Conservation (phyloP, 2,888 invertebrate genomes). For the Pediacus dermestoides region DNA sequence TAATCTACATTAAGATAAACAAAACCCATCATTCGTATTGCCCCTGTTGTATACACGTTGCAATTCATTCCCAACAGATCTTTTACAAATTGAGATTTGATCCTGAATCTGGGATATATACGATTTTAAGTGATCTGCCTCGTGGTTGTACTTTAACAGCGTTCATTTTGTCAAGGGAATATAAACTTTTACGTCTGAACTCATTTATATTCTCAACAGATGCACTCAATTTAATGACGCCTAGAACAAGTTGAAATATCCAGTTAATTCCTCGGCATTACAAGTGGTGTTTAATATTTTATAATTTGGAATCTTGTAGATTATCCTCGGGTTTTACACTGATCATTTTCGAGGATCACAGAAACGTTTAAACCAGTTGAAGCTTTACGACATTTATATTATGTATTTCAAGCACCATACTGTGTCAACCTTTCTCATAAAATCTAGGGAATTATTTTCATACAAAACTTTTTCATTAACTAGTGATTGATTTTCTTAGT, state of each 20-base stretch:
- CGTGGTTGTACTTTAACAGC: constrained; percentile 10
- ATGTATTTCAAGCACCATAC: too few relatives aligned
- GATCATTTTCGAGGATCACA: too few relatives aligned
- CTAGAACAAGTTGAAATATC: constrained; percentile 4
- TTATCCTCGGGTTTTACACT: too few relatives aligned
- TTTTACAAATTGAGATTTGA: constrained; percentile 11
- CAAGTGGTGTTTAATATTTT: too few relatives aligned
- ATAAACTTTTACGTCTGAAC: constrained; percentile 2
- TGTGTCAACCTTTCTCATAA: too few relatives aligned
- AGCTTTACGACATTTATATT: too few relatives aligned
- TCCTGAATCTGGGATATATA: constrained; percentile 7
- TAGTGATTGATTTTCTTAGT: too few relatives aligned
- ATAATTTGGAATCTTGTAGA: too few relatives aligned
- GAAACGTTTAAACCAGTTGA: too few relatives aligned
- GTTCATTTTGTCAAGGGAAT: not conserved
- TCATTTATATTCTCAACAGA: constrained; percentile 5
- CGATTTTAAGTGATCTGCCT: constrained; percentile 10
- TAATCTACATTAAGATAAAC: too few relatives aligned
- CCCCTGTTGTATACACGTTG: not conserved
- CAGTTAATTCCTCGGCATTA: not conserved
- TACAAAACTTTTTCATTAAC: too few relatives aligned
- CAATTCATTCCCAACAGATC: not conserved
- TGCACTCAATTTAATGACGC: constrained; percentile 2
- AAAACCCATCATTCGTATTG: not conserved
- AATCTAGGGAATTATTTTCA: too few relatives aligned